Evolutionary conservation across 2,888 invertebrate species (phyloP).

Genomic region (Seira sanloemensis): DNA sequence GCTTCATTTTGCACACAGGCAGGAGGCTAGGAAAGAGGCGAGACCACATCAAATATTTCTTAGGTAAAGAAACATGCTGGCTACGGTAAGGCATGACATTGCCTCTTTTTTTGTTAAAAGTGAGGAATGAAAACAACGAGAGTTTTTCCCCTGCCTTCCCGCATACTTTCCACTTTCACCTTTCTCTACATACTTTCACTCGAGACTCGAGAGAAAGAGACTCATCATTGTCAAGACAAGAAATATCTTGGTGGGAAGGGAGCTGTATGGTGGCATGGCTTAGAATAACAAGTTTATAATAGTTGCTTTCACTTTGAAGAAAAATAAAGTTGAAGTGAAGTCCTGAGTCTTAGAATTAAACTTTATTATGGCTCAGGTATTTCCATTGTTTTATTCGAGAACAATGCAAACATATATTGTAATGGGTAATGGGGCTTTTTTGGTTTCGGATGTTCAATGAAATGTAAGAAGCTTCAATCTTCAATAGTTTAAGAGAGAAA

Average conservation of each 20-base stretch:
- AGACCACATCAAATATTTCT: slow-evolving; percentile 7
- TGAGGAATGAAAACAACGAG: neutral
- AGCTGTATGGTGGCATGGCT: neutral
- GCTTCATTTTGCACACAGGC: neutral
- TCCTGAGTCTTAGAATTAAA: neutral
- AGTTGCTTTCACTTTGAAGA: neutral
- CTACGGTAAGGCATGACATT: no score
- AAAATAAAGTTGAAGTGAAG: no score
- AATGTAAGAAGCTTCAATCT: no score
- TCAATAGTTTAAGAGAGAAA: no score
- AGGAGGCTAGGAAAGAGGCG: neutral
- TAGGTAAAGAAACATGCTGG: neutral
- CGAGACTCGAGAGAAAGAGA: neutral
- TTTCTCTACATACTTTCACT: slow-evolving; percentile 5
- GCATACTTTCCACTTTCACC: neutral
- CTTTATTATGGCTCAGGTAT: slow-evolving; percentile 9
- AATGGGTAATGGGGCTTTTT: no score
- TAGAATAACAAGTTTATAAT: neutral
- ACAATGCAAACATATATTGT: no score
- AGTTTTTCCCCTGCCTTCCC: neutral
- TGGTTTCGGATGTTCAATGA: no score
- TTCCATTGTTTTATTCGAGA: neutral
- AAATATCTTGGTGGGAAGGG: neutral
- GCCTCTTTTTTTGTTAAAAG: no score
- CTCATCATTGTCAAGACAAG: slow-evolving; percentile 9